phyloP scores from a whole-genome alignment of 2,888 invertebrate genomes.

The Lepidonotus clava region DNA sequence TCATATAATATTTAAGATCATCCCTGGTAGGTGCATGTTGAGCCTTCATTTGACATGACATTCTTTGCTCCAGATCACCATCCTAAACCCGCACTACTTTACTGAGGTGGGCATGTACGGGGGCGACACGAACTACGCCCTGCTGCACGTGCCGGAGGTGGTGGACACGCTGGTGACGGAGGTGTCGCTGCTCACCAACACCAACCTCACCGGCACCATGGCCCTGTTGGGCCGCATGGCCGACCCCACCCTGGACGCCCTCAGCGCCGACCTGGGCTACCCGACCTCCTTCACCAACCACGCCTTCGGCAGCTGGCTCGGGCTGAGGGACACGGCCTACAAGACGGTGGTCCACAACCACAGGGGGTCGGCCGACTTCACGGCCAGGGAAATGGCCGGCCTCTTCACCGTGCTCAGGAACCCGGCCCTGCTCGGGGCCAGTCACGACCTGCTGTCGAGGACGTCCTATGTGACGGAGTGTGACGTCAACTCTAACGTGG shows the following conservation, averaged over 20 bases:
- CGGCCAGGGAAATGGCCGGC: slow-evolving; percentile 58
- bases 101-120: slow-evolving; percentile 33
- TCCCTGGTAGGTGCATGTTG: too few species aligned
- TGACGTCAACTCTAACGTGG: slow-evolving; percentile 21
- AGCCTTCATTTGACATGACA: too few species aligned
- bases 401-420: slow-evolving; percentile 53
- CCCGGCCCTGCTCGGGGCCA: slow-evolving; percentile 46
- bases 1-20: too few species aligned
- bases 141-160: slow-evolving; percentile 14
- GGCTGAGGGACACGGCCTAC: slow-evolving; percentile 36
- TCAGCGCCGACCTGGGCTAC: not conserved
- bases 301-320: slow-evolving; percentile 56
- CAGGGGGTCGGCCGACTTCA: slow-evolving; percentile 47
- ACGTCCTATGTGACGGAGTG: slow-evolving; percentile 16
- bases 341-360: slow-evolving; percentile 28
- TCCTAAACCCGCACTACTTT: slow-evolving; percentile 56
- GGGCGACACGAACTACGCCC: slow-evolving; percentile 47
- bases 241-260: not conserved
- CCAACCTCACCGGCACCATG: slow-evolving; percentile 37
- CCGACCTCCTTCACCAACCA: slow-evolving; percentile 41
- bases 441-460: slow-evolving; percentile 16
- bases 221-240: not conserved
- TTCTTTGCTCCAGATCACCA: slow-evolving; percentile 52
- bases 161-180: slow-evolving; percentile 16
- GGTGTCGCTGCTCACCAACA: slow-evolving; percentile 29